Evolutionary conservation across 1,140 invertebrate genomes (phyloP).

Genomic region (Drosophila hydei): DNA sequence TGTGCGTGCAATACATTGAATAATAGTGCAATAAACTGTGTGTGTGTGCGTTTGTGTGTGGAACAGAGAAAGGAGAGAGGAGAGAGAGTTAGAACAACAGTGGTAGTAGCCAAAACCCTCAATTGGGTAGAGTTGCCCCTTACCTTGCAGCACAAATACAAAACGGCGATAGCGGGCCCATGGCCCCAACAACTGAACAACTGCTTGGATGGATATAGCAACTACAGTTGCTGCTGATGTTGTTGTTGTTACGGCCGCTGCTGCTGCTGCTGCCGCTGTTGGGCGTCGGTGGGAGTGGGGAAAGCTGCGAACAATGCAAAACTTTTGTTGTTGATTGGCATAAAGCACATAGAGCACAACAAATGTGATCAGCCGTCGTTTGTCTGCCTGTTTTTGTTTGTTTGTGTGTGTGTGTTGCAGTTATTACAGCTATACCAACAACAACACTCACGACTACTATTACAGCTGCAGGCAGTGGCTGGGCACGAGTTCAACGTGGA

Average conservation of each 20-base stretch:
- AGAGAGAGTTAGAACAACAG: slow-evolving; percentile 7
- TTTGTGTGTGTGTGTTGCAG: slow-evolving; percentile 24
- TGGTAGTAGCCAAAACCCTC: slow-evolving; percentile 13
- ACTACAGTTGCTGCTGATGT: slow-evolving; percentile 19
- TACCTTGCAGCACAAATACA: slow-evolving; percentile 46
- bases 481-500: slow-evolving; percentile 46
- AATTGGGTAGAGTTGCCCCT: slow-evolving; percentile 26
- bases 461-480: slow-evolving; percentile 44
- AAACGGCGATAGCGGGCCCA: slow-evolving; percentile 33
- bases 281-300: slow-evolving; percentile 43
- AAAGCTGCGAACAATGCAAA: slow-evolving; percentile 52
- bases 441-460: slow-evolving; percentile 33
- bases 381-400: slow-evolving; percentile 7
- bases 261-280: slow-evolving; percentile 16
- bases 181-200: slow-evolving; percentile 42
- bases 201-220: slow-evolving; percentile 34
- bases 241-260: slow-evolving; percentile 7
- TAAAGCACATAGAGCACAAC: slow-evolving; percentile 41
- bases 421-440: slow-evolving; percentile 9
- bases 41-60: slow-evolving; percentile 17
- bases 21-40: slow-evolving; percentile 49
- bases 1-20: slow-evolving; percentile 32
- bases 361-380: slow-evolving; percentile 31
- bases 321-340: slow-evolving; percentile 60
- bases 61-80: neutral